Conservation (phyloP, 1,140 invertebrate species). For the Drosophila jambulina region DNA sequence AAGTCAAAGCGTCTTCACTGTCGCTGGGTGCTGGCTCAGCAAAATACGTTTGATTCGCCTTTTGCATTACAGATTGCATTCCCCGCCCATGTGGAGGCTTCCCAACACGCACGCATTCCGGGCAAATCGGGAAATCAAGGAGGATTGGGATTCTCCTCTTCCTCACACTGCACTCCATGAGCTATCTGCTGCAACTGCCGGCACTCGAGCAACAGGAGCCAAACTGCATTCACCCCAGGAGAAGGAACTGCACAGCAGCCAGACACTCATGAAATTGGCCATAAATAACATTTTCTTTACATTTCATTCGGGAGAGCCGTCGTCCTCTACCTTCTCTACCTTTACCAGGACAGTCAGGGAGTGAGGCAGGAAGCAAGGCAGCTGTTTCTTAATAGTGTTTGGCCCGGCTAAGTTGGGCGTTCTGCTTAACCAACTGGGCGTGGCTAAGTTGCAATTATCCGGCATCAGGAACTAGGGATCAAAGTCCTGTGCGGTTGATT, state of each 20-base stretch:
- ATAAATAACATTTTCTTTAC: constrained; percentile 84
- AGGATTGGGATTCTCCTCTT: neutral
- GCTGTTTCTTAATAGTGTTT: constrained; percentile 56
- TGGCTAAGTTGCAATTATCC: constrained; percentile 81
- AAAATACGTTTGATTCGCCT: constrained; percentile 69
- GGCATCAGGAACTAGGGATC: constrained; percentile 41
- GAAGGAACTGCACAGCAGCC: constrained; percentile 43
- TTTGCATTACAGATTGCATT: constrained; percentile 83
- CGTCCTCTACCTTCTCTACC: constrained; percentile 14
- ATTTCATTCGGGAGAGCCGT: constrained; percentile 73
- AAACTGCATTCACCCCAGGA: constrained; percentile 24
- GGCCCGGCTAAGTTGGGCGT: constrained; percentile 41
- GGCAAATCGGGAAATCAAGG: constrained; percentile 6
- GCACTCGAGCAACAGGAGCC: constrained; percentile 59
- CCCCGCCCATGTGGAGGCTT: constrained; percentile 39
- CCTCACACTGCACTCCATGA: constrained; percentile 5
- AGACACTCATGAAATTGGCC: constrained; percentile 83
- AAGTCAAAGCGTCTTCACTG: neutral
- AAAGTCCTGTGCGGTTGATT: constrained; percentile 54
- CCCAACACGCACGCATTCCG: constrained; percentile 50
- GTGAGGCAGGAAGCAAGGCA: neutral
- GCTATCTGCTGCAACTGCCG: constrained; percentile 34
- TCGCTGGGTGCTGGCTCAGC: constrained; percentile 37
- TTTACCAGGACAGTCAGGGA: neutral
- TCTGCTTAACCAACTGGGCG: constrained; percentile 76